Evolutionary conservation across 2,113 vertebrate species (phyloP).

Genomic region (Aegithalos caudatus): DNA sequence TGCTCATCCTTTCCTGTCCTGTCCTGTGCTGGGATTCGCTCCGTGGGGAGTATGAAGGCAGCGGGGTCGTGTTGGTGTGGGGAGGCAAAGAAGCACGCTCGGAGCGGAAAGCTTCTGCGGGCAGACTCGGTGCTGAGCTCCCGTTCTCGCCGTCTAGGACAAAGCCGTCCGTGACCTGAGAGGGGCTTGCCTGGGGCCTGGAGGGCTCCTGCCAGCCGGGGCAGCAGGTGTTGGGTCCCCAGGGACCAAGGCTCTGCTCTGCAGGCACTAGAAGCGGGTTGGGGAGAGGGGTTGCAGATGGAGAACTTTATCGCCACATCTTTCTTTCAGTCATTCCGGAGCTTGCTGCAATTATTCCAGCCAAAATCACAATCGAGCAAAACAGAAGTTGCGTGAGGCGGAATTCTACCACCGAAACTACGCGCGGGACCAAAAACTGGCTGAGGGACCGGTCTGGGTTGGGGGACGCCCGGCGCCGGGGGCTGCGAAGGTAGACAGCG

Average conservation of each 20-base stretch:
- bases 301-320: background rate
- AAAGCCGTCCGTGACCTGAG: background rate
- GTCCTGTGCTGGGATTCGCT: fast-evolving
- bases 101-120: background rate
- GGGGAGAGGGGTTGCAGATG: background rate
- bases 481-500: background rate
- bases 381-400: background rate
- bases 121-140: background rate
- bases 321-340: background rate
- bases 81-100: background rate
- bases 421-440: fast-evolving
- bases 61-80: fast-evolving
- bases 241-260: background rate
- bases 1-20: background rate
- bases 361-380: background rate
- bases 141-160: too few species aligned
- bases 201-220: background rate
- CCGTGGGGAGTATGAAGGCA: background rate
- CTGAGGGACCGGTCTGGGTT: too few species aligned
- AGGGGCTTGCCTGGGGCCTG: background rate
- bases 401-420: background rate
- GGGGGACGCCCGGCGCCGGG: too few species aligned
- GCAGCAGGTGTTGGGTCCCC: background rate
- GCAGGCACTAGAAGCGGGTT: fast-evolving
- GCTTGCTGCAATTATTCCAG: background rate